Conservation (phyloP, 2,113 vertebrate genomes). For the Paramisgurnus dabryanus region DNA sequence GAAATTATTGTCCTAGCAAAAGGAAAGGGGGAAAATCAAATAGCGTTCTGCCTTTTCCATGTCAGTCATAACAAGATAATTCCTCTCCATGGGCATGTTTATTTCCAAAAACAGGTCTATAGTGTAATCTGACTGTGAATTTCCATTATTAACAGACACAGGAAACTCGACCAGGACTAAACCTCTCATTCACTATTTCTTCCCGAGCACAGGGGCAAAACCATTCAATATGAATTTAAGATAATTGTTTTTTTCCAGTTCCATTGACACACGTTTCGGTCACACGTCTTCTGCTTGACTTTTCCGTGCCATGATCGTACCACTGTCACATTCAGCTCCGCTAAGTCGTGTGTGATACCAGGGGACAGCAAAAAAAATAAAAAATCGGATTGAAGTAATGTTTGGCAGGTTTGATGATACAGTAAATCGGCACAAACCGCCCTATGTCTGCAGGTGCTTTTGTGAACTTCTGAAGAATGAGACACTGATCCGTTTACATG, state of each 20-base stretch:
- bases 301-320: slow-evolving; percentile 31
- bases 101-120: slow-evolving; percentile 45
- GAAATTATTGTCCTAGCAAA: slow-evolving; percentile 31
- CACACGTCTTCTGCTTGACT: slow-evolving; percentile 35
- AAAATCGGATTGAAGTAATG: slow-evolving; percentile 7
- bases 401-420: not conserved
- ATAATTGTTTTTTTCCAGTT: slow-evolving; percentile 56
- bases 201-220: slow-evolving; percentile 22
- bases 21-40: slow-evolving; percentile 45
- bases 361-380: slow-evolving; percentile 13
- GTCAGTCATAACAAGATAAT: slow-evolving; percentile 51
- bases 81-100: slow-evolving; percentile 34
- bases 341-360: slow-evolving; percentile 23
- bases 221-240: slow-evolving; percentile 24
- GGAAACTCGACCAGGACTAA: not conserved
- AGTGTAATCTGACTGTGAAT: slow-evolving; percentile 41
- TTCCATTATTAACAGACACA: slow-evolving; percentile 50
- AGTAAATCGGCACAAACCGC: not conserved
- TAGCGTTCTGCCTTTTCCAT: slow-evolving; percentile 46
- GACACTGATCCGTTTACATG: not conserved
- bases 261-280: slow-evolving; percentile 14
- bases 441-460: not conserved
- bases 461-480: not conserved
- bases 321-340: slow-evolving; percentile 10
- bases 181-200: slow-evolving; percentile 24